A percentile compares a stretch with the other conserved stretches of the same genome.
These are phyloP conservation scores for Magallana gigas DNA, from an alignment of 1,140 invertebrate genomes.

Conservation along the genomic window DNA sequence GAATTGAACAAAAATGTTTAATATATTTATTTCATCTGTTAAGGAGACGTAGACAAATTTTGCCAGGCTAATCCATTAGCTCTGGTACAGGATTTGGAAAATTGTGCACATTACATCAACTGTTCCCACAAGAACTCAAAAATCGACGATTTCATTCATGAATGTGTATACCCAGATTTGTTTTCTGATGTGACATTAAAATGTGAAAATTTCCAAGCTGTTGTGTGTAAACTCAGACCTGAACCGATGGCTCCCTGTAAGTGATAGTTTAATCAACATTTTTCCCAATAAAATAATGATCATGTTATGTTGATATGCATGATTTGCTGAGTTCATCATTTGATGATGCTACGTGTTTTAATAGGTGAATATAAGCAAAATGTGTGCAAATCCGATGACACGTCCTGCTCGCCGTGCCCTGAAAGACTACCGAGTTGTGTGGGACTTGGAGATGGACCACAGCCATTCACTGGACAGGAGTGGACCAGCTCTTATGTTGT, in stretches of 20 bases:
- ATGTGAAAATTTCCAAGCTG: constrained; percentile 55
- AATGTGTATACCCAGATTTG: constrained; percentile 60
- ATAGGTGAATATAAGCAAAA: constrained; percentile 63
- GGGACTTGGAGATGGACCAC: constrained; percentile 47
- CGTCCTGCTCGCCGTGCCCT: constrained; percentile 56
- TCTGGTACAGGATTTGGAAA: constrained; percentile 45
- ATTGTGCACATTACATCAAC: constrained; percentile 59
- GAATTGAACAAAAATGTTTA: neutral
- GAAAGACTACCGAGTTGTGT: constrained; percentile 58
- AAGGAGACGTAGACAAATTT: constrained; percentile 47
- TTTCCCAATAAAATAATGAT: neutral
- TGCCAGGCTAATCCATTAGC: constrained; percentile 53
- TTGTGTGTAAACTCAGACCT: constrained; percentile 50
- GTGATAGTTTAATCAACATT: constrained; percentile 8
- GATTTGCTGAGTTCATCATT: neutral
- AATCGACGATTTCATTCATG: constrained; percentile 50
- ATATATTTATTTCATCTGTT: neutral
- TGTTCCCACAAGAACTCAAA: constrained; percentile 49
- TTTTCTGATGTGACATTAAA: constrained; percentile 44
- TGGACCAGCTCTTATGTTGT: constrained; percentile 48
- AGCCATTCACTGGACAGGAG: constrained; percentile 39
- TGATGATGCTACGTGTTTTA: neutral
- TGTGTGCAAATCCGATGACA: constrained; percentile 47
- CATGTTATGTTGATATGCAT: neutral
- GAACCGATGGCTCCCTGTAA: constrained; percentile 59